These are phyloP conservation scores for Rosalia funebris DNA, from an alignment of 2,888 invertebrate genomes.

Conservation along the genomic window DNA sequence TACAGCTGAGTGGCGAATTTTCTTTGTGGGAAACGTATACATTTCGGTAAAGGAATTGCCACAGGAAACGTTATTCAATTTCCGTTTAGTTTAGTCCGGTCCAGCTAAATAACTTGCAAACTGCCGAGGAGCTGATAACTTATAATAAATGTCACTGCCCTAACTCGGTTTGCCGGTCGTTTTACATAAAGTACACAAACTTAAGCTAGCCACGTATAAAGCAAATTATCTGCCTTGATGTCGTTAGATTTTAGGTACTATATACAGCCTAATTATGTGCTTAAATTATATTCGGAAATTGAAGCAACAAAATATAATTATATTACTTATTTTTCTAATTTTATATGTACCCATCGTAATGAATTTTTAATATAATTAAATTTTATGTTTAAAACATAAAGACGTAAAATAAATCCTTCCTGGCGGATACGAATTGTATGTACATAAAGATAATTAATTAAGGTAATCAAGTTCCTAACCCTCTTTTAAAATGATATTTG, in stretches of 20 bases:
- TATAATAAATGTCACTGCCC: conserved; percentile 44
- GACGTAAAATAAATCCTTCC: no score
- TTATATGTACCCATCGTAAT: no score
- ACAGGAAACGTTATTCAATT: conserved; percentile 38
- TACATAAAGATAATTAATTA: no score
- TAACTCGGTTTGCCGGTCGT: conserved; percentile 30
- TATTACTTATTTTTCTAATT: no score
- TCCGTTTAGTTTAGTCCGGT: conserved; percentile 38
- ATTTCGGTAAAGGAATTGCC: conserved; percentile 17
- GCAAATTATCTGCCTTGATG: conserved; percentile 16
- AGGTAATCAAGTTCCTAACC: no score
- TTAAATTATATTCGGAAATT: no score
- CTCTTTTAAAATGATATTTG: background rate
- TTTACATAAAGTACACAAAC: conserved; percentile 28
- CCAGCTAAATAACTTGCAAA: conserved; percentile 39
- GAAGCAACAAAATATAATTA: no score
- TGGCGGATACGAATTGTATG: no score
- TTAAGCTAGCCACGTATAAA: conserved; percentile 17
- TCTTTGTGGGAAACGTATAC: conserved; percentile 8
- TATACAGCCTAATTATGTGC: no score
- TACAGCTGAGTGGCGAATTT: conserved; percentile 1
- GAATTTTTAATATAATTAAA: no score
- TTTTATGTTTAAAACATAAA: no score
- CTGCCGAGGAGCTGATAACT: conserved; percentile 42
- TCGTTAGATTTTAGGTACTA: no score